A percentile compares a stretch with the other conserved stretches of the same genome.
phyloP scores from a whole-genome alignment of 2,113 vertebrate species.

The Fulmarus glacialis region DNA sequence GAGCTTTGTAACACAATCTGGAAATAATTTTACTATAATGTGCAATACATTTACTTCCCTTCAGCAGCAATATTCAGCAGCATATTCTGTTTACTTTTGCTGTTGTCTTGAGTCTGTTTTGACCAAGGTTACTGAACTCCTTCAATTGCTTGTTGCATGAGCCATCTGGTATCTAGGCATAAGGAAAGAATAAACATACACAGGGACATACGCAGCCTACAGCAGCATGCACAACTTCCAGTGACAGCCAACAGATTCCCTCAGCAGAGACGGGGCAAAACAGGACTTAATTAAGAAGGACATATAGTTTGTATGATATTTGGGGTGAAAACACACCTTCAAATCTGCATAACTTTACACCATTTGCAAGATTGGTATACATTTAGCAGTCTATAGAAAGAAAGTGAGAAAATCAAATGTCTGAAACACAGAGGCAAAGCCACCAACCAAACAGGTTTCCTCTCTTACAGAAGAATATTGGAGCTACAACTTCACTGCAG shows the following conservation, averaged over 20 bases:
- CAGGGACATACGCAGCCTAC: background rate
- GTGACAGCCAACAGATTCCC: background rate
- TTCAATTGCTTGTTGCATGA: background rate
- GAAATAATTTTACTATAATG: background rate
- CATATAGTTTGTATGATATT: background rate
- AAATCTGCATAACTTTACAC: background rate
- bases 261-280: background rate
- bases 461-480: background rate
- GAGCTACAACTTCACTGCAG: background rate
- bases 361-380: background rate
- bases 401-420: background rate
- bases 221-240: background rate
- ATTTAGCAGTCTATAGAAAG: background rate
- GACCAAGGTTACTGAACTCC: background rate
- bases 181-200: background rate
- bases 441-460: background rate
- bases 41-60: background rate
- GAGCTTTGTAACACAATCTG: background rate
- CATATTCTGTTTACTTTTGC: background rate
- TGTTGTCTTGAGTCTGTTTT: background rate
- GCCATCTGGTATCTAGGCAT: background rate
- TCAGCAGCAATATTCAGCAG: background rate
- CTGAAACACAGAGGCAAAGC: background rate
- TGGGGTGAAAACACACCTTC: background rate
- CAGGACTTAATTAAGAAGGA: background rate